Evolutionary conservation across 2,113 vertebrate species (phyloP), one percentile per base, ranked within the genome.

Genomic region (Nyctibius bracteatus): DNA sequence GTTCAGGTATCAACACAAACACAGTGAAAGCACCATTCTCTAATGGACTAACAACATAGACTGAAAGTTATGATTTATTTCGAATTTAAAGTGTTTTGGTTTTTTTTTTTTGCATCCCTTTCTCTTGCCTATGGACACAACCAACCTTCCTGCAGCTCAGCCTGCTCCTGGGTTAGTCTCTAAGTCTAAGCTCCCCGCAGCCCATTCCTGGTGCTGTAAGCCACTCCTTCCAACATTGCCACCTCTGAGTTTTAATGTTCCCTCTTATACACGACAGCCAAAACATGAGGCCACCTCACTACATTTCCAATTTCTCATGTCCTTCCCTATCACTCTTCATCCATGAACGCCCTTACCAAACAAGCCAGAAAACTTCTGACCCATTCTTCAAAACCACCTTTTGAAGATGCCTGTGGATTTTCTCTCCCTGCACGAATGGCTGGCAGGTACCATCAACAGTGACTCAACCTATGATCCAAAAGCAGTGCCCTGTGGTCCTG

Each of bases 211-310:
- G 8, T 7, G 44, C 27, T 13, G 30, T 12, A 62, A 88, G 47
- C 41, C 46, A 27, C 51, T 62, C 72, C 31, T 88, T 70, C 77
- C 33, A 68, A 9, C 0, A 0, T 6, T 44, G 14, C 31, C 80
- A 91, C 43, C 20, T 62, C 49, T 30, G 22, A 2, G 10, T 10
- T 70, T 51, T 15, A 10, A 35, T 3, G 12, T 14, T 37, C 27
- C 44, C 27, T 49, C 59, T 68, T 44, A 6, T 0, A 54, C 16
- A 18, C 0, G 0, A 49, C 1, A 2, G 12, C 14, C 51, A 68
- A 58, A 84, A 30, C 46, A 74, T 0, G 0, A 74, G 35, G n/a
- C 9, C 37, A 62, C 25, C 33, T 88, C 28, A 41, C 39, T 33
- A 20, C 2, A 24, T 15, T 14, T 8, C 61, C 12, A 7, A 23